Evolutionary conservation across 2,888 invertebrate species (phyloP).

Genomic region (Netelia virgata): DNA sequence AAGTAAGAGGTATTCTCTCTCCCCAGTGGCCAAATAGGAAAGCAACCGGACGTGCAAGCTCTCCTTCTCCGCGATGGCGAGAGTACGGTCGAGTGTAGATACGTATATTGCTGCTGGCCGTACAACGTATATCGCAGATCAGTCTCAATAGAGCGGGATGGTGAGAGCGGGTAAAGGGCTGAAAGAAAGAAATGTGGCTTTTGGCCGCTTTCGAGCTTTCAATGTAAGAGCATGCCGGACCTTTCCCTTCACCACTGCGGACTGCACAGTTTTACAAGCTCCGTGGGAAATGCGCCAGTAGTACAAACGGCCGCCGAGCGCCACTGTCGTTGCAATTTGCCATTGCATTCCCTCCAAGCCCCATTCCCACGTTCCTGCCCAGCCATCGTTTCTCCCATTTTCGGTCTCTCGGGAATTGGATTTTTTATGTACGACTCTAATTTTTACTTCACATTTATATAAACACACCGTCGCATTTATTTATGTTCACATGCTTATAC

Average conservation of each 20-base stretch:
- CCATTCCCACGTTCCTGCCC: neutral
- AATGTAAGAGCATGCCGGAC: slow-evolving; percentile 65
- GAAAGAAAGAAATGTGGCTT: slow-evolving; percentile 37
- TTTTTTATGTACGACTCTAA: slow-evolving; percentile 11
- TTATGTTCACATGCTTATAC: neutral
- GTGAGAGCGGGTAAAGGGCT: neutral
- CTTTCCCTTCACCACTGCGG: slow-evolving; percentile 60
- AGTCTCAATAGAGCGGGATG: slow-evolving; percentile 5
- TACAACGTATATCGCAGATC: slow-evolving; percentile 12
- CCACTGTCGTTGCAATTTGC: slow-evolving; percentile 1
- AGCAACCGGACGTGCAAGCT: slow-evolving; percentile 41
- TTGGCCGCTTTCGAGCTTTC: slow-evolving; percentile 60
- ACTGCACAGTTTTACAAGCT: slow-evolving; percentile 52
- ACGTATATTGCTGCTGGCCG: slow-evolving; percentile 51
- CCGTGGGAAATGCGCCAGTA: slow-evolving; percentile 50
- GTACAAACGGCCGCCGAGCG: slow-evolving; percentile 23
- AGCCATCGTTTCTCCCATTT: neutral
- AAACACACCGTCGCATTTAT: neutral
- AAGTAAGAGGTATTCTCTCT: slow-evolving; percentile 10
- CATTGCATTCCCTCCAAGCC: neutral
- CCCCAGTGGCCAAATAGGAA: slow-evolving; percentile 9
- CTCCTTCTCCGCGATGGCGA: slow-evolving; percentile 7
- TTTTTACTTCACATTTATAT: slow-evolving; percentile 28
- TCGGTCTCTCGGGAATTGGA: neutral
- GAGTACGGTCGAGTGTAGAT: slow-evolving; percentile 35